Evolutionary conservation across 2,888 invertebrate genomes (phyloP).

Genomic region (Eilema depressum): DNA sequence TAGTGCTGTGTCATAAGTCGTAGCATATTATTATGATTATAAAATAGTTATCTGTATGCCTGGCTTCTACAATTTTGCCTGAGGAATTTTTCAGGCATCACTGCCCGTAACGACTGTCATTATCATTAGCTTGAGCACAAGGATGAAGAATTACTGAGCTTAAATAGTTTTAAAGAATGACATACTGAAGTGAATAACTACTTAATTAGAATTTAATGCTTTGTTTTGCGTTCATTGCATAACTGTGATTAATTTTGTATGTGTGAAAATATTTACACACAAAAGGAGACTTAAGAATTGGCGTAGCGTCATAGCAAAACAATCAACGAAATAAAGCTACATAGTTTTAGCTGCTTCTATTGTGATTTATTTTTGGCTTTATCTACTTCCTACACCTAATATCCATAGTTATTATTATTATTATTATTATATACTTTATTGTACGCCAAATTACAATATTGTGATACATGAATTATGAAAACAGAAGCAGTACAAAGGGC

Average conservation of each 20-base stretch:
- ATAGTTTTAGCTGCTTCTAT: no score
- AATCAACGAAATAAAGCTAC: background rate
- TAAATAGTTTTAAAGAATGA: background rate
- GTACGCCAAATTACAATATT: no score
- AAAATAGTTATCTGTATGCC: background rate
- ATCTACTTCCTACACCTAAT: no score
- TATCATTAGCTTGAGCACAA: background rate
- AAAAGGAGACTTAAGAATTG: background rate
- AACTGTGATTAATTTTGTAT: background rate
- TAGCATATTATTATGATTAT: background rate
- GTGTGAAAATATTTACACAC: background rate
- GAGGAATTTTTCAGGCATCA: slow-evolving; percentile 13
- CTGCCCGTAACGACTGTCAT: slow-evolving; percentile 15
- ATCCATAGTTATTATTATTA: no score
- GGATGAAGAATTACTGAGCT: background rate
- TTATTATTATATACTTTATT: no score
- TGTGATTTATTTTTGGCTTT: no score
- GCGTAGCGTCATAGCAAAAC: background rate
- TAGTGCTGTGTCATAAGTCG: background rate
- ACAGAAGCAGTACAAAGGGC: no score
- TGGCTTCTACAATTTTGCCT: background rate
- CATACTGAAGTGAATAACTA: background rate
- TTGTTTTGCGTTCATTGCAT: slow-evolving; percentile 2
- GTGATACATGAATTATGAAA: no score
- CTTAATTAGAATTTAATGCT: background rate